These are phyloP conservation scores for Pedionomus torquatus DNA, from an alignment of 2,113 vertebrate genomes.

Conservation along the genomic window DNA sequence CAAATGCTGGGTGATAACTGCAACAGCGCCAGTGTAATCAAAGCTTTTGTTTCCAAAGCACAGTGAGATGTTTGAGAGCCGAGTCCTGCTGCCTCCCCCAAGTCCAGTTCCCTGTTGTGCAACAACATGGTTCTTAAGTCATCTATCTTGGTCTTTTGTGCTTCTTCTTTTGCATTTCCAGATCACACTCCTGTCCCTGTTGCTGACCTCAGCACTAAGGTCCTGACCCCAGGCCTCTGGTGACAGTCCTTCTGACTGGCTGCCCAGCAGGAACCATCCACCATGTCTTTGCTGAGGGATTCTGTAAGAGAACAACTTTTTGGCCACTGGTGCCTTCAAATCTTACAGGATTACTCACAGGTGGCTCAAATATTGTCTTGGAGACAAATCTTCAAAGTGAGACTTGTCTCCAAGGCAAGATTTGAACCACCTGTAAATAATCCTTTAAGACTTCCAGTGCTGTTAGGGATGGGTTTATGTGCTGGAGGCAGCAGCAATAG, in stretches of 20 bases:
- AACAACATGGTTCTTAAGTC: neutral
- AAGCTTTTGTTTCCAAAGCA: accelerated
- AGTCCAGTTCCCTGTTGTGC: neutral
- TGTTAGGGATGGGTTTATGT: neutral
- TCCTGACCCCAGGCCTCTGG: neutral
- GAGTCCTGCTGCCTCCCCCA: neutral
- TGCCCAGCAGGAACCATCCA: neutral
- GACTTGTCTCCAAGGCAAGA: neutral
- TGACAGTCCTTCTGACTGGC: neutral
- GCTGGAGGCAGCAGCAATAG: neutral
- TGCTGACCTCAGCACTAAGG: neutral
- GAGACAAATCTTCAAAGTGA: neutral
- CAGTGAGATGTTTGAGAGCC: neutral
- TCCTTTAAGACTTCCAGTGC: neutral
- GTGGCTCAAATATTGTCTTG: neutral
- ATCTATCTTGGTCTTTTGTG: neutral
- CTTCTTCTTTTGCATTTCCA: neutral
- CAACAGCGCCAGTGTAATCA: neutral
- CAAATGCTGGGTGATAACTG: neutral
- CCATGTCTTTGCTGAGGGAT: neutral
- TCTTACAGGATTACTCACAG: neutral
- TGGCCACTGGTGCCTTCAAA: neutral
- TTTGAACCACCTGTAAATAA: neutral
- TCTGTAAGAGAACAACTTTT: neutral
- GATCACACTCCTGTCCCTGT: neutral